Evolutionary conservation across 2,113 vertebrate genomes (phyloP), one percentile per base, ranked within the genome.

Genomic region (Urocolius indicus): DNA sequence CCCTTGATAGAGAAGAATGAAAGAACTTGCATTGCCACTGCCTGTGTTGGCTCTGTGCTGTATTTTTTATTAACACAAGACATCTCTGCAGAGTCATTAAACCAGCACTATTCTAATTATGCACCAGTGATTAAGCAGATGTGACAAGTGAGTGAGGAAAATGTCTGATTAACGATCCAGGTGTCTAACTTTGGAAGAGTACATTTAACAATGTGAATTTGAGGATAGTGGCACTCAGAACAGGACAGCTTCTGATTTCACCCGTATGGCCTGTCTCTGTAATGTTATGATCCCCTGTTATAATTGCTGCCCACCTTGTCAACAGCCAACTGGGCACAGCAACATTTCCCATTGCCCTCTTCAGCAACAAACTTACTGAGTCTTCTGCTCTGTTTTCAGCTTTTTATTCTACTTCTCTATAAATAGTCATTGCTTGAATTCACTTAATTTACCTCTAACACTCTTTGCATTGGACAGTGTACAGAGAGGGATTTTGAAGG

Each of bases 81-180:
- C 6, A 36, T 72, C 57, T 93, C 88, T 94, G 73, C 49, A 92
- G 78, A 90, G 68, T 95, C 87, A 78, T 93, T 94, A 95, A 84
- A 90, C 63, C 67, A 78, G 68, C 34, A 87, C 68, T 76, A 81
- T 54, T 84, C 86, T 93, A 96, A 92, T 96, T 94, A 94, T 78
- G 73, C 86, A 94, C 61, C 34, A 45, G 75, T 78, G 79, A 93
- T 93, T 88, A 94, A 92, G 88, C 83, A 95, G 90, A 93, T 90
- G 68, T 86, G 90, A 84, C 94, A 92, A 92, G 0, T 68, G 79
- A 92, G 55, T 1, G 2, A 80, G 41, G 29, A 93, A 90, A 84
- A 89, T 52, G 79, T 93, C 52, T 95, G 92, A 96, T 92, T 92
- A 96, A 92, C 4, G 30, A 95, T 88, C 57, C 88, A 94, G 85